Evolutionary conservation across 1,140 invertebrate species (phyloP), one percentile per base, ranked within the genome.

Genomic region (Calephelis virginiensis): DNA sequence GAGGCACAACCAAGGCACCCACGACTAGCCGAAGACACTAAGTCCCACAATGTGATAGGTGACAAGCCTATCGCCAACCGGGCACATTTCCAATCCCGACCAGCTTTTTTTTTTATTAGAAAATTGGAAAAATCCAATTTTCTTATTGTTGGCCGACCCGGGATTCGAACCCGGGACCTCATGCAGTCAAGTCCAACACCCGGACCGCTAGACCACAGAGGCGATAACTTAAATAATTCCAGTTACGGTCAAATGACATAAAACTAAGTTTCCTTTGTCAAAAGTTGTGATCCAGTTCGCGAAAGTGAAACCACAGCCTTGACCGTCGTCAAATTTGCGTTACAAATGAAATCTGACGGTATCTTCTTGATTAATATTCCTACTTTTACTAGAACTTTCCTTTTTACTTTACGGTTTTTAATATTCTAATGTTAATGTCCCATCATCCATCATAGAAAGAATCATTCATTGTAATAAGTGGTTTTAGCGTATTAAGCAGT

Each of bases 351-450:
- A 77, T 76, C 66, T 62, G 71, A 75, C 68, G 67, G 69, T 72
- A 72, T 70, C 74, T 71, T 66, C 66, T 56, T 68, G 64, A 80
- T 78, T 80, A 74, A 66, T 71, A 74, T 81, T 81, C 71, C 68
- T 68, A 80, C 82, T 81, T 81, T 83, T 82, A 84, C 79, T 77
- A 70, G 66, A 77, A 74, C 73, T 81, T 82, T 82, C 73, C 12
- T 61, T 60, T 28, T 61, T 17, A 13, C 14, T 64, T 45, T 13
- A 53, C 49, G 17, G n/a, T 43, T 12, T 37, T 43, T 7, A 8
- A 12, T 64, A n/a, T 17, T n/a, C 45, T 43, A 38, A 40, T 50
- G 11, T 64, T 40, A 14, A 53, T 56, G 48, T 11, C n/a, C 12
- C 5, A n/a, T 53, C 47, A 49, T 53, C 37, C 14, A 45, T 62